Percentiles rank a stretch among this genome's conserved stretches.
These are phyloP conservation scores for Rissa tridactyla DNA, from an alignment of 2,113 vertebrate species.

Conservation along the genomic window DNA sequence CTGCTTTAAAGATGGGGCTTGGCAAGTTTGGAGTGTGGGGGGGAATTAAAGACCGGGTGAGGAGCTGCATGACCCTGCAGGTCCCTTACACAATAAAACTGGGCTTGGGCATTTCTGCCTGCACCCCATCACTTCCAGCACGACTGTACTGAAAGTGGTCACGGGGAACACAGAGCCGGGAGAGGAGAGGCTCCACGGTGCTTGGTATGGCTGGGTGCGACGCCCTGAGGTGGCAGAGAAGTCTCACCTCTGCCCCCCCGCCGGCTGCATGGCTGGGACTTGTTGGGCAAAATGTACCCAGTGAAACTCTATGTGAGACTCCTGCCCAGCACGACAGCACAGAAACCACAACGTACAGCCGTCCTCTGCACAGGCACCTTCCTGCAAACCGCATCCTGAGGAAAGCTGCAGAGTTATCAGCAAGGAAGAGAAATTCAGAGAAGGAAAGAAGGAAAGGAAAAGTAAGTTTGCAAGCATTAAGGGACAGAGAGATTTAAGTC, in stretches of 20 bases:
- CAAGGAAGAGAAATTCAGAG: not conserved
- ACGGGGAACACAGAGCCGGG: not conserved
- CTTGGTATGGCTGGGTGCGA: not conserved
- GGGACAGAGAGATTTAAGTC: not conserved
- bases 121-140: not conserved
- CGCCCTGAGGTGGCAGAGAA: not conserved
- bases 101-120: not conserved
- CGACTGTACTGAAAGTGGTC: not conserved
- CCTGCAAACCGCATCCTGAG: not conserved
- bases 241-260: not conserved
- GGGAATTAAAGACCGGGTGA: not conserved
- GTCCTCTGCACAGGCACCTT: not conserved
- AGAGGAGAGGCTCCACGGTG: not conserved
- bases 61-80: not conserved
- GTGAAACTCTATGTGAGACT: not conserved
- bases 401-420: not conserved
- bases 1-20: not conserved
- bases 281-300: not conserved
- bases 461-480: not conserved
- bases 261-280: not conserved
- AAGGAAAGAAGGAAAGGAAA: not conserved
- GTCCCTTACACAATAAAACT: not conserved
- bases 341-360: not conserved
- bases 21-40: not conserved
- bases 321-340: rapidly evolving